A percentile compares a stretch with the other conserved stretches of the same genome.
phyloP scores from a whole-genome alignment of 2,113 vertebrate species.

The Cettia cetti region DNA sequence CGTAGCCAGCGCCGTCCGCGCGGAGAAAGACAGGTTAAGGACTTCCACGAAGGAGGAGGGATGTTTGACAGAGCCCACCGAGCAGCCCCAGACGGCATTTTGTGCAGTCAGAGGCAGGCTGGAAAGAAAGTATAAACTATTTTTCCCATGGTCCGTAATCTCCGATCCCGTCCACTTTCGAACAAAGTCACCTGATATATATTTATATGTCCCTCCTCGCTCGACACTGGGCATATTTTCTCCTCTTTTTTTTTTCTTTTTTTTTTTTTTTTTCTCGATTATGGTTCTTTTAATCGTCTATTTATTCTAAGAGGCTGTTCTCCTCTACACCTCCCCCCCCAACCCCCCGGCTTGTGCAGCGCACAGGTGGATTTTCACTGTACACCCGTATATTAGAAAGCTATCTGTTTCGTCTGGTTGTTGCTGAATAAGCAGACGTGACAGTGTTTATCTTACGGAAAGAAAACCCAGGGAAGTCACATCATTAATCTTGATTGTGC shows the following conservation, averaged over 20 bases:
- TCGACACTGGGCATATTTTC: no score
- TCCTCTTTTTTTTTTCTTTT: not conserved
- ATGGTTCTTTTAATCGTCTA: not conserved
- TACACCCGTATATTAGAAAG: not conserved
- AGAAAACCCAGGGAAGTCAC: slow-evolving; percentile 24
- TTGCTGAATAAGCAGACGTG: slow-evolving; percentile 17
- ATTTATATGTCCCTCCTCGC: not conserved
- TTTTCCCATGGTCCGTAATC: not conserved
- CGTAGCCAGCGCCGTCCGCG: not conserved
- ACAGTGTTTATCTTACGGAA: slow-evolving; percentile 24
- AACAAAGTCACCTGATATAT: not conserved
- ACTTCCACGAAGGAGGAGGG: not conserved
- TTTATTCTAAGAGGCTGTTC: not conserved
- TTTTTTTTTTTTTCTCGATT: no score
- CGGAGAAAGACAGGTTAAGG: not conserved
- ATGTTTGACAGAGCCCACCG: not conserved
- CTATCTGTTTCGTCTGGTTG: not conserved
- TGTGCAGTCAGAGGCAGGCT: not conserved
- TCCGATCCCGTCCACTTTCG: not conserved
- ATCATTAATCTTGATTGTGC: not conserved
- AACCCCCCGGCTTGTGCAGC: not conserved
- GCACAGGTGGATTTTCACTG: slow-evolving; percentile 31
- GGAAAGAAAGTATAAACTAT: not conserved
- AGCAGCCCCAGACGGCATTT: not conserved
- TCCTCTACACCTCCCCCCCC: not conserved